A percentile compares a stretch with the other conserved stretches of the same genome.
These are phyloP conservation scores for Darevskia mixta DNA, from an alignment of 2,797 vertebrate species.

Conservation along the genomic window DNA sequence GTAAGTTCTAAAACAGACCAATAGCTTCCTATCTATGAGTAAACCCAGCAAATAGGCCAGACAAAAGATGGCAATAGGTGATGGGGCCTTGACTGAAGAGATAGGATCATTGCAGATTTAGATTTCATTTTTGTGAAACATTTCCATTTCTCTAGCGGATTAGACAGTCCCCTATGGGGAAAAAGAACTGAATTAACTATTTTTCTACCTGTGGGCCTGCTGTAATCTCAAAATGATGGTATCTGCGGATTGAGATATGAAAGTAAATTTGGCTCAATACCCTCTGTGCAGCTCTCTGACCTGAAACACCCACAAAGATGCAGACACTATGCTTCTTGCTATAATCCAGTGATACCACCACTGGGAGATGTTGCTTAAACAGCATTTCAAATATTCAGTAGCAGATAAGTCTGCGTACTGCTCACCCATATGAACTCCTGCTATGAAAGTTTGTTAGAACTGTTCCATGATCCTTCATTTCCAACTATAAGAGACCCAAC, in stretches of 20 bases:
- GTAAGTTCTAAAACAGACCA: conserved; percentile 30
- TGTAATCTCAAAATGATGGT: conserved; percentile 48
- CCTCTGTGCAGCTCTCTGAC: conserved; percentile 27
- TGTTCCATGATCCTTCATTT: neutral
- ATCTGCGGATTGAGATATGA: conserved; percentile 33
- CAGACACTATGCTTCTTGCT: conserved; percentile 15
- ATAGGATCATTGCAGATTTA: conserved; percentile 41
- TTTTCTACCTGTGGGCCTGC: conserved; percentile 26
- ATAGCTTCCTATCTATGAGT: conserved; percentile 20
- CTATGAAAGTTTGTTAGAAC: conserved; percentile 8
- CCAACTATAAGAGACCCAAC: neutral
- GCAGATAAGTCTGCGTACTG: neutral
- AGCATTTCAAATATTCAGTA: conserved; percentile 19
- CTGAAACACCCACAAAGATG: conserved; percentile 17
- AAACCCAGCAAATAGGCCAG: conserved; percentile 27
- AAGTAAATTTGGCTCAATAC: conserved; percentile 42
- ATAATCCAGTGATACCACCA: conserved; percentile 20
- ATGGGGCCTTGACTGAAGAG: conserved; percentile 33
- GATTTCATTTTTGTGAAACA: conserved; percentile 41
- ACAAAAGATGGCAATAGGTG: conserved; percentile 41
- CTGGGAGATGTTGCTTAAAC: conserved; percentile 25
- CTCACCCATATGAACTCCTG: neutral
- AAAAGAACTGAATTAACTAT: conserved; percentile 41
- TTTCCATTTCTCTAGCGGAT: conserved; percentile 35
- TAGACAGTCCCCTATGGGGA: conserved; percentile 26